A percentile compares a stretch with the other conserved stretches of the same genome.
phyloP scores from a whole-genome alignment of 2,888 invertebrate genomes.

The Drosophila phalerata region DNA sequence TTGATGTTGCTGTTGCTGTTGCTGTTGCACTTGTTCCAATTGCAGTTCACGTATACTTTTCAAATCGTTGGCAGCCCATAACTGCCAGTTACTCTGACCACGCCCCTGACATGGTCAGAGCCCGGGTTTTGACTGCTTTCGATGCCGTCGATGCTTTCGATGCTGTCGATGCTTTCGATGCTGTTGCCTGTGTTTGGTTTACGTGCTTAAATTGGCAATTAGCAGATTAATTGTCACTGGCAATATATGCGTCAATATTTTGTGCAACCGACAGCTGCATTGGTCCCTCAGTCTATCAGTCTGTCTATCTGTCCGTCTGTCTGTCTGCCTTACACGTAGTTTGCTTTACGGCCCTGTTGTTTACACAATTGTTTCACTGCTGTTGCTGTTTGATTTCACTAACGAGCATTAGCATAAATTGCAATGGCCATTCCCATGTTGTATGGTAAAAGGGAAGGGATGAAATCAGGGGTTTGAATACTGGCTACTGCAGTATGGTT shows the following conservation, averaged over 20 bases:
- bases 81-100: slow-evolving; percentile 33
- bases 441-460: not conserved
- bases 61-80: slow-evolving; percentile 55
- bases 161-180: slow-evolving; percentile 17
- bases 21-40: slow-evolving; percentile 19
- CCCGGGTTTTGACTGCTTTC: slow-evolving; percentile 19
- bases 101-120: not conserved
- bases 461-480: not conserved
- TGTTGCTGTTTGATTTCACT: slow-evolving; percentile 73
- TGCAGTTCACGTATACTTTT: slow-evolving; percentile 48
- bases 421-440: slow-evolving; percentile 27
- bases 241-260: slow-evolving; percentile 80
- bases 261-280: slow-evolving; percentile 65
- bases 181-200: slow-evolving; percentile 74
- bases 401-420: slow-evolving; percentile 82
- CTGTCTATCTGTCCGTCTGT: slow-evolving; percentile 10
- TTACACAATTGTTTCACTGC: slow-evolving; percentile 72
- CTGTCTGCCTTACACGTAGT: slow-evolving; percentile 51
- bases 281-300: slow-evolving; percentile 3
- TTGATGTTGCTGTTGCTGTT: not conserved
- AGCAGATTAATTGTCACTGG: slow-evolving; percentile 81
- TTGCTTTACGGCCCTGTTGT: slow-evolving; percentile 74
- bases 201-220: slow-evolving; percentile 82
- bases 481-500: slow-evolving; percentile 5
- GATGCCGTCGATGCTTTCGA: slow-evolving; percentile 28